These are phyloP conservation scores for Sarcophaga peregrina DNA, from an alignment of 1,140 invertebrate genomes.

Conservation along the genomic window DNA sequence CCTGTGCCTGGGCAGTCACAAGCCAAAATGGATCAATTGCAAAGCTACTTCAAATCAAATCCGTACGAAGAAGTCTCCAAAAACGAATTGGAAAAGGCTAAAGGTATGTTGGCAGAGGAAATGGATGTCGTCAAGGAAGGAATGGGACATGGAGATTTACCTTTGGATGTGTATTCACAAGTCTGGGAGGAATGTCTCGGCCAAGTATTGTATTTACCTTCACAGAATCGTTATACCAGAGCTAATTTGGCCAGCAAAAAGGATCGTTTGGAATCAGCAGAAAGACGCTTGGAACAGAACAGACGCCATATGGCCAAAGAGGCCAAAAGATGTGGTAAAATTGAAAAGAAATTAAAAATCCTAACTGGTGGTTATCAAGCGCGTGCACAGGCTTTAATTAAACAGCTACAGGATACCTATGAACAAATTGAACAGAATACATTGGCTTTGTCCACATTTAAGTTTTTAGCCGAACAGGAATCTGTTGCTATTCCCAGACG, in stretches of 20 bases:
- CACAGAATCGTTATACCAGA: conserved; percentile 90
- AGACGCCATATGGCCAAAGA: conserved; percentile 93
- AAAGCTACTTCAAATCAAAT: conserved; percentile 83
- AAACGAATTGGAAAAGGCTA: conserved; percentile 79
- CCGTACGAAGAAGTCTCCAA: conserved; percentile 81
- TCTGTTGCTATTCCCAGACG: conserved; percentile 89
- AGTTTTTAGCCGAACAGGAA: conserved; percentile 90
- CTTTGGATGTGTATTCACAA: conserved; percentile 89
- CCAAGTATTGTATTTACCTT: conserved; percentile 87
- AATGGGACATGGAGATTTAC: conserved; percentile 95
- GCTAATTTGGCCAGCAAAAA: conserved; percentile 96
- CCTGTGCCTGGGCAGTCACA: conserved; percentile 68
- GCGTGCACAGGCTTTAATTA: conserved; percentile 86
- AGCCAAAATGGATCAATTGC: conserved; percentile 65
- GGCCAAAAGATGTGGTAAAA: conserved; percentile 95
- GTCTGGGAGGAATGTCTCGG: conserved; percentile 98
- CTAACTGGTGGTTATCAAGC: conserved; percentile 91
- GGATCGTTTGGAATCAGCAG: conserved; percentile 91
- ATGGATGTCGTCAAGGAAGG: conserved; percentile 91
- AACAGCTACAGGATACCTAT: conserved; percentile 88
- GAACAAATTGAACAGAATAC: conserved; percentile 91
- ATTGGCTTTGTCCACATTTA: conserved; percentile 92
- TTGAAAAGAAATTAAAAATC: conserved; percentile 97
- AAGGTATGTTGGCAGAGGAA: conserved; percentile 79
- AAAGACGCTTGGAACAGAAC: conserved; percentile 93